A percentile compares a stretch with the other conserved stretches of the same genome.
Conservation (phyloP, 2,888 invertebrate genomes). For the Leptarthrus brevirostris region DNA sequence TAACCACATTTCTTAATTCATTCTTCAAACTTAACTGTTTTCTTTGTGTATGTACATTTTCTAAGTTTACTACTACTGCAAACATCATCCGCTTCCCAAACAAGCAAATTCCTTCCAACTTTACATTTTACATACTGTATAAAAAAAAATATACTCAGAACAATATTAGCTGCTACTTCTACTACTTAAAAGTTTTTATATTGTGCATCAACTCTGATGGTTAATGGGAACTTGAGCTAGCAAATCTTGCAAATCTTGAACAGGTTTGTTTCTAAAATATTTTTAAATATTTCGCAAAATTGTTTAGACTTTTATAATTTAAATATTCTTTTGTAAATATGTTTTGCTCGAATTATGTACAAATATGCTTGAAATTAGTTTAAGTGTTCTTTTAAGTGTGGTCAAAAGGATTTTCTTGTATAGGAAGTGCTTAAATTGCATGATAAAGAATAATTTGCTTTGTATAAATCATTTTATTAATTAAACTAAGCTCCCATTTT, state of each 20-base stretch:
- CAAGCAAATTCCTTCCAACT: slow-evolving; percentile 17
- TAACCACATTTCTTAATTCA: background rate
- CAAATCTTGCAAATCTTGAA: slow-evolving; percentile 46
- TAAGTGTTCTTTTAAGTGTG: background rate
- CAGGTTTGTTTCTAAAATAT: slow-evolving; percentile 42
- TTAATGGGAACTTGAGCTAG: slow-evolving; percentile 47
- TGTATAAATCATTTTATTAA: no score
- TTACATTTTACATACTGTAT: slow-evolving; percentile 11
- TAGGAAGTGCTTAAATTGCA: no score
- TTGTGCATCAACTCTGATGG: slow-evolving; percentile 40
- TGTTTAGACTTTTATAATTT: background rate
- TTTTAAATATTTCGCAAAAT: slow-evolving; percentile 9
- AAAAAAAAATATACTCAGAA: slow-evolving; percentile 3
- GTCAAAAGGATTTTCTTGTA: background rate
- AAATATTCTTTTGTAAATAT: background rate
- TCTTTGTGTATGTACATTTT: no score
- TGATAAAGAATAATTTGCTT: no score
- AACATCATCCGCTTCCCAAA: slow-evolving; percentile 15
- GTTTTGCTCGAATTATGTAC: background rate
- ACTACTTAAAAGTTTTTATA: slow-evolving; percentile 25
- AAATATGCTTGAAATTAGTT: background rate
- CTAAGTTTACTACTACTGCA: slow-evolving; percentile 6
- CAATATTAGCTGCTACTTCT: slow-evolving; percentile 32
- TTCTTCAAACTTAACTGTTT: background rate
- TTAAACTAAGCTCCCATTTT: no score